Evolutionary conservation across 2,888 invertebrate species (phyloP).

Genomic region (Sepioteuthis lessoniana): DNA sequence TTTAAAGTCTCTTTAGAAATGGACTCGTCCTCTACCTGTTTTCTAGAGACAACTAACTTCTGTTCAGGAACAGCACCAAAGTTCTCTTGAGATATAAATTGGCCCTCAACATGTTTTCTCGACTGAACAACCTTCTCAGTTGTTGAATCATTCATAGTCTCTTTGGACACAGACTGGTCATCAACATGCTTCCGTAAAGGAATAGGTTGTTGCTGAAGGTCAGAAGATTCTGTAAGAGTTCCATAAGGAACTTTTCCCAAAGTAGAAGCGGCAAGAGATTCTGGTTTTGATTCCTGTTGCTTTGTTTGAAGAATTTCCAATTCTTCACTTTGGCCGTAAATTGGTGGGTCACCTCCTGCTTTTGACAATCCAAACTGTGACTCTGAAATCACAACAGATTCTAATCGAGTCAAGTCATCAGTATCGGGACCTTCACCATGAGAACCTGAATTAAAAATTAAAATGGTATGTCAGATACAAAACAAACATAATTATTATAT

Average conservation of each 20-base stretch:
- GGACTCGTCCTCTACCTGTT: background rate
- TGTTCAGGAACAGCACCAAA: background rate
- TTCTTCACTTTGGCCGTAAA: background rate
- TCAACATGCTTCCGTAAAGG: background rate
- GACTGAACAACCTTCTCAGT: background rate
- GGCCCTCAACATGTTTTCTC: constrained; percentile 21
- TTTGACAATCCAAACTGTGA: background rate
- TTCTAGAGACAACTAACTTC: background rate
- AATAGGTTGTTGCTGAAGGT: background rate
- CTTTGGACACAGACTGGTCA: constrained; percentile 8
- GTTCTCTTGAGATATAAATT: background rate
- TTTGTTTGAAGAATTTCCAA: background rate
- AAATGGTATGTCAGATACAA: background rate
- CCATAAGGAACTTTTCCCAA: background rate
- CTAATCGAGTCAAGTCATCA: background rate
- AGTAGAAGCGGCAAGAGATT: background rate
- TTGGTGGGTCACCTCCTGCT: background rate
- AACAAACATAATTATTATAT: no score
- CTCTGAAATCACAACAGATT: background rate
- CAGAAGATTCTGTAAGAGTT: background rate
- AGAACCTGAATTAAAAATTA: background rate
- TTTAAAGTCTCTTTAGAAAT: background rate
- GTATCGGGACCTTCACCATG: background rate
- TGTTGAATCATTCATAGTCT: background rate
- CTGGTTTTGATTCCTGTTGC: background rate